Percentiles rank a stretch among this genome's conserved stretches.
These are phyloP conservation scores for Cephus runcator DNA, from an alignment of 2,888 invertebrate species.

Conservation along the genomic window DNA sequence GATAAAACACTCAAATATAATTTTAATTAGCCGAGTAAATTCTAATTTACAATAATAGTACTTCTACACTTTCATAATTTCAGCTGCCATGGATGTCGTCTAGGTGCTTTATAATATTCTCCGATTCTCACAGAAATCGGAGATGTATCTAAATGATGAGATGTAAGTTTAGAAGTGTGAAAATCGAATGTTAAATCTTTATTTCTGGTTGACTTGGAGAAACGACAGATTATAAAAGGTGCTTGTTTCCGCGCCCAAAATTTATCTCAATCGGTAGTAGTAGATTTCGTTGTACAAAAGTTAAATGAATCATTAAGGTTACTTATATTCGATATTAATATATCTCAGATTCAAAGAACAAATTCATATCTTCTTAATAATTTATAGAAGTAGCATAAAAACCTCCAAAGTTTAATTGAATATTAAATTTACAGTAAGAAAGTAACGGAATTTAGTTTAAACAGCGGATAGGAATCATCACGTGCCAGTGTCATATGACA, in stretches of 20 bases:
- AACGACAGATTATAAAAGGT: not conserved
- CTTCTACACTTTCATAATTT: slow-evolving; percentile 82
- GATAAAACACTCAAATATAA: not conserved
- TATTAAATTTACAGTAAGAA: not conserved
- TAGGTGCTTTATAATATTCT: slow-evolving; percentile 77
- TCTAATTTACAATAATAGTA: slow-evolving; percentile 73
- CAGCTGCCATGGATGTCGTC: slow-evolving; percentile 83
- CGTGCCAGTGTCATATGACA: slow-evolving; percentile 47
- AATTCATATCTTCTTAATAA: not conserved
- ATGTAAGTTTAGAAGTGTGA: not conserved
- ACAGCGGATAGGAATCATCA: slow-evolving; percentile 11
- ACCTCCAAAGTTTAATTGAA: not conserved
- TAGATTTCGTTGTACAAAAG: not conserved
- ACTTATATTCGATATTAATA: not conserved
- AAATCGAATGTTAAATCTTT: not conserved
- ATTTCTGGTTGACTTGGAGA: not conserved
- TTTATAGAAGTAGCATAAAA: not conserved
- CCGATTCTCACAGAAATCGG: slow-evolving; percentile 74
- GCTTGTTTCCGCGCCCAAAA: not conserved
- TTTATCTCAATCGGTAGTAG: not conserved
- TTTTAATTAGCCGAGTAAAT: not conserved
- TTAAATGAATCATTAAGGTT: not conserved
- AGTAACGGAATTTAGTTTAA: not conserved
- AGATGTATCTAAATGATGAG: slow-evolving; percentile 36
- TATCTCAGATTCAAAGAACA: not conserved